Conservation (phyloP, 1,140 invertebrate species). For the Tetramorium simillimum region DNA sequence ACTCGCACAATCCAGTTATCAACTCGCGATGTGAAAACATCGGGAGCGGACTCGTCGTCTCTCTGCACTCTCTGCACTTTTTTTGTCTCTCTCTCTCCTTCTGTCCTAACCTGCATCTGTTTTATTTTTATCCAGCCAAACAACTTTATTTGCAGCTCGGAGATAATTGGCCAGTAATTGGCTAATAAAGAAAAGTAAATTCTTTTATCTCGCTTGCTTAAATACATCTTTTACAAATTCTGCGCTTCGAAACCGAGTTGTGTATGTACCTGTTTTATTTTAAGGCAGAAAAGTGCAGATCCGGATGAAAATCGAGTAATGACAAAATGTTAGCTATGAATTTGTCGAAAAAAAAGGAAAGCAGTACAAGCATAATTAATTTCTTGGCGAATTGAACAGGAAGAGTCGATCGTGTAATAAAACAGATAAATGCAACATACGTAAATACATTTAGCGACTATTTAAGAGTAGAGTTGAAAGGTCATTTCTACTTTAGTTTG, state of each 20-base stretch:
- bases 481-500: background rate
- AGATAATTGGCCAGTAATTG: too few relatives aligned
- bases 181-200: background rate
- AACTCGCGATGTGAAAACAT: constrained; percentile 3
- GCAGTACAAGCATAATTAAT: background rate
- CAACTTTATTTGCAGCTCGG: background rate
- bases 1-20: background rate
- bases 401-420: background rate
- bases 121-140: background rate
- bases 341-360: background rate
- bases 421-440: background rate
- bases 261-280: background rate
- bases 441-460: background rate
- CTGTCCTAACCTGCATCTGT: background rate
- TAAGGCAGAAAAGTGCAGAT: background rate
- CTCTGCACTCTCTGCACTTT: background rate
- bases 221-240: background rate
- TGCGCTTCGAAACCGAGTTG: background rate
- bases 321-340: background rate
- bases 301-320: background rate
- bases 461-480: background rate
- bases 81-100: background rate
- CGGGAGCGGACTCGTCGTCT: background rate
- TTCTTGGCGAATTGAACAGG: background rate
- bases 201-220: background rate